A percentile compares a stretch with the other conserved stretches of the same genome.
Conservation (phyloP, 1,140 invertebrate genomes). For the Popillia japonica region DNA sequence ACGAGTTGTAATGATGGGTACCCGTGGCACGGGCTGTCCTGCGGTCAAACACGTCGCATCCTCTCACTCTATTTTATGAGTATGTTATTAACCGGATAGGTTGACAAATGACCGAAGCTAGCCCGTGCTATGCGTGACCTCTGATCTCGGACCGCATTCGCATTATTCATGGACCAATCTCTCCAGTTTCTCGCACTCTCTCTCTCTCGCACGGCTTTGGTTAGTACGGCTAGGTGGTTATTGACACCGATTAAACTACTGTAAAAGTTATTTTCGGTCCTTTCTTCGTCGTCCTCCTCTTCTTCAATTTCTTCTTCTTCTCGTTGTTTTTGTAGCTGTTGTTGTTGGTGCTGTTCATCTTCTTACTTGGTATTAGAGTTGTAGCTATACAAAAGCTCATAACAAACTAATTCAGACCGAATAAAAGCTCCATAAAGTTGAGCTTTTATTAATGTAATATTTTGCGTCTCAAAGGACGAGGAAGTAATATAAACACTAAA, state of each 20-base stretch:
- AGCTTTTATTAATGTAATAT: no score
- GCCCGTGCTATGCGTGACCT: conserved; percentile 37
- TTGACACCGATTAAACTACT: conserved; percentile 37
- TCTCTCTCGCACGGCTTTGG: no score
- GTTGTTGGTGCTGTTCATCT: not conserved
- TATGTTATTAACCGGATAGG: conserved; percentile 35
- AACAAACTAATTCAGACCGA: no score
- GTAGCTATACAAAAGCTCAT: no score
- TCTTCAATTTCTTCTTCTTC: not conserved
- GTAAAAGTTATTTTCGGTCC: conserved; percentile 4
- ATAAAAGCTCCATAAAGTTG: no score
- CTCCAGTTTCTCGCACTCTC: no score
- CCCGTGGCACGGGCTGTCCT: conserved; percentile 31
- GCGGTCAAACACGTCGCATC: conserved; percentile 28
- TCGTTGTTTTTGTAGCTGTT: not conserved
- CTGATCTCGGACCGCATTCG: conserved; percentile 8
- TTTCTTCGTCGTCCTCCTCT: not conserved
- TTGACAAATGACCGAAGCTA: conserved; percentile 36
- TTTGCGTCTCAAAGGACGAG: no score
- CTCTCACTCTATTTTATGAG: conserved; percentile 37
- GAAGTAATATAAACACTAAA: no score
- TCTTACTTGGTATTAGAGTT: no score
- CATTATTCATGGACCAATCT: not conserved
- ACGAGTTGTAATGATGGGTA: not conserved
- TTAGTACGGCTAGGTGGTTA: conserved; percentile 17